Percentiles rank a stretch among this genome's conserved stretches.
Conservation (phyloP, 1,140 invertebrate species). For the Eueides isabella region DNA sequence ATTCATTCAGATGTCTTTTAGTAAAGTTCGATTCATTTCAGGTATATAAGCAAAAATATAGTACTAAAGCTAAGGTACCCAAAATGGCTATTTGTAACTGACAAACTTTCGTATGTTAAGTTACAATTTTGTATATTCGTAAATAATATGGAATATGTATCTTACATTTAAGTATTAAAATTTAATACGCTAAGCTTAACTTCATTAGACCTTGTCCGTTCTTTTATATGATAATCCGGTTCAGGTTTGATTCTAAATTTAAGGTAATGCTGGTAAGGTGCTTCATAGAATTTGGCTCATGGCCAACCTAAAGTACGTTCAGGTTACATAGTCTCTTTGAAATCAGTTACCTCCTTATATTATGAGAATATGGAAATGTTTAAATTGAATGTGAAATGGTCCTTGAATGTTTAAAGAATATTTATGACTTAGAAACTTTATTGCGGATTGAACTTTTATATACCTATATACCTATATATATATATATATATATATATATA, state of each 20-base stretch:
- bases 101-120: too few species aligned
- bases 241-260: background rate
- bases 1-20: too few species aligned
- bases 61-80: too few species aligned
- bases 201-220: background rate
- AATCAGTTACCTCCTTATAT: background rate
- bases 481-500: too few species aligned
- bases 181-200: background rate
- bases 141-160: too few species aligned
- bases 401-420: background rate
- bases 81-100: too few species aligned
- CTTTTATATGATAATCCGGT: slow-evolving; percentile 1
- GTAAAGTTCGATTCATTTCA: too few species aligned
- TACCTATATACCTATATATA: too few species aligned
- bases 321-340: background rate
- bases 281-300: slow-evolving; percentile 3
- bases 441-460: too few species aligned
- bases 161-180: background rate
- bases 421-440: background rate
- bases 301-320: background rate
- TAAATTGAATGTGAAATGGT: background rate
- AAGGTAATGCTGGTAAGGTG: slow-evolving; percentile 2
- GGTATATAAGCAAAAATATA: too few species aligned
- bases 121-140: too few species aligned
- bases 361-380: background rate